phyloP scores from a whole-genome alignment of 35 echinoderm and acorn worm genomes.

The Heliocidaris erythrogramma region DNA sequence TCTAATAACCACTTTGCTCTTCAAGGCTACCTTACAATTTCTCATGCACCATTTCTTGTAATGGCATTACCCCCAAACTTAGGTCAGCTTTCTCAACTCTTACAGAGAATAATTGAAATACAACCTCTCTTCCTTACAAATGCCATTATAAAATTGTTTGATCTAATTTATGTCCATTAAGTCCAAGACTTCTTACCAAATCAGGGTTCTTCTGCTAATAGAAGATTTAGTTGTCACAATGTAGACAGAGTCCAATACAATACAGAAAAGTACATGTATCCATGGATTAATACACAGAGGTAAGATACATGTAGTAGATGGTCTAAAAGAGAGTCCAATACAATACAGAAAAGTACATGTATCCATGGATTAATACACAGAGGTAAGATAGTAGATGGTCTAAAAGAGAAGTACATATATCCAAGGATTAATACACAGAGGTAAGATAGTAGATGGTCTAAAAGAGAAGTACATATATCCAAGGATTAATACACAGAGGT shows the following conservation, averaged over 20 bases:
- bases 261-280: no score
- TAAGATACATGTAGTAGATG: no score
- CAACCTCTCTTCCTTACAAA: not conserved
- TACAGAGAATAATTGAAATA: not conserved
- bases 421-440: no score
- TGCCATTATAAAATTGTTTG: not conserved
- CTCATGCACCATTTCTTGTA: not conserved
- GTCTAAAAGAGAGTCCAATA: no score
- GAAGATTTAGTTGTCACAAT: not conserved
- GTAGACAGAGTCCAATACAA: not conserved
- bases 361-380: no score
- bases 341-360: no score
- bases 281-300: no score
- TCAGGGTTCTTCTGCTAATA: not conserved
- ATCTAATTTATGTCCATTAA: conserved; percentile 13
- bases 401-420: no score
- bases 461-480: no score
- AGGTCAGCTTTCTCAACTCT: not conserved
- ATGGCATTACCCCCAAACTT: not conserved
- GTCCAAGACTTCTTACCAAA: not conserved
- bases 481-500: no score
- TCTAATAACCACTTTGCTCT: conserved; percentile 11
- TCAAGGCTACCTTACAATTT: not conserved
- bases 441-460: no score
- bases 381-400: no score